phyloP scores from a whole-genome alignment of 1,140 invertebrate genomes.

The Planococcus citri region DNA sequence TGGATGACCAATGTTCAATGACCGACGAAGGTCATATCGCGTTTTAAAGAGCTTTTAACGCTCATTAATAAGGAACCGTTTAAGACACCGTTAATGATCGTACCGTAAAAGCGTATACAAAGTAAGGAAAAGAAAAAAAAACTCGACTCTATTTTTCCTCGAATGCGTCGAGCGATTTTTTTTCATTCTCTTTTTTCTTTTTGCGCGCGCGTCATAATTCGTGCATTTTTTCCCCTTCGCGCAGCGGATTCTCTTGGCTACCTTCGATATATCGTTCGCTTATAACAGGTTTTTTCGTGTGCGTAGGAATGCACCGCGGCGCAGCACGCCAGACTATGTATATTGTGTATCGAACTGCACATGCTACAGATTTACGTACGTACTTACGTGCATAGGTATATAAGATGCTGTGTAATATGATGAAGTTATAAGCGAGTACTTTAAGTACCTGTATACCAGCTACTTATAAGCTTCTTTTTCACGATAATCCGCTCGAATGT shows the following conservation, averaged over 20 bases:
- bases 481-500: too few species aligned
- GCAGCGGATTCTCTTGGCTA: too few species aligned
- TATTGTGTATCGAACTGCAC: neutral
- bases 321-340: too few species aligned
- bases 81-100: conserved; percentile 2
- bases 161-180: too few species aligned
- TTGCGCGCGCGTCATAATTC: neutral
- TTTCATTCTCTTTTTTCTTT: too few species aligned
- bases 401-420: too few species aligned
- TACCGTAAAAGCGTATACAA: neutral
- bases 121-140: neutral
- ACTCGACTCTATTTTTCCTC: neutral
- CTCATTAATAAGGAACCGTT: conserved; percentile 6
- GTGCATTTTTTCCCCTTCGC: neutral
- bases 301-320: neutral
- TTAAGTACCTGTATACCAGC: too few species aligned
- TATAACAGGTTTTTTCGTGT: neutral
- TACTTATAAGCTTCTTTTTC: too few species aligned
- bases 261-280: neutral
- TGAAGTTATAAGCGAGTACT: neutral
- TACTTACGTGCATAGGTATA: too few species aligned
- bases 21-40: neutral
- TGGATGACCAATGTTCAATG: conserved; percentile 1
- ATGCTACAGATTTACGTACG: too few species aligned
- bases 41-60: neutral